These are phyloP conservation scores for Tupiocoris notatus DNA, from an alignment of 2,888 invertebrate species.

Conservation along the genomic window DNA sequence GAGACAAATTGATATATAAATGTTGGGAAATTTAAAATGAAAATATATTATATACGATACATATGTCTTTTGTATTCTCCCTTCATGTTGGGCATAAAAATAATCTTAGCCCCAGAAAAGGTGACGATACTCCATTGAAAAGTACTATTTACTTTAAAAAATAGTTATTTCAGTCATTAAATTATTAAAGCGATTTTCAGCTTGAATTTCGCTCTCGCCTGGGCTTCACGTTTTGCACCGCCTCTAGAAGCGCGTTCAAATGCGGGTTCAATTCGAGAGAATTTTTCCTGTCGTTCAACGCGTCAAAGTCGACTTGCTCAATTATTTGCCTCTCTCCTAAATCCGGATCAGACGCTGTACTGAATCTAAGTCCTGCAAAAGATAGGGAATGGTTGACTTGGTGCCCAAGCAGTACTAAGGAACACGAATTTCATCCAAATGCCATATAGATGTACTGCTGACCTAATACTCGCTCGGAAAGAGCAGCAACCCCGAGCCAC, in stretches of 20 bases:
- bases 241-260: slow-evolving; percentile 58
- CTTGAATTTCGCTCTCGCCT: too few relatives aligned
- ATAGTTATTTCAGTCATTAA: too few relatives aligned
- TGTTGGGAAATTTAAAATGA: slow-evolving; percentile 49
- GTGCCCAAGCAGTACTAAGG: too few relatives aligned
- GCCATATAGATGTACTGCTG: too few relatives aligned
- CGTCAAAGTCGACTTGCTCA: slow-evolving; percentile 68
- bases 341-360: slow-evolving; percentile 61
- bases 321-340: slow-evolving; percentile 62
- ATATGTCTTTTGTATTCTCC: neutral
- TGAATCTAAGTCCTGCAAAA: slow-evolving; percentile 54
- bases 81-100: too few relatives aligned
- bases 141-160: too few relatives aligned
- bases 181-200: too few relatives aligned
- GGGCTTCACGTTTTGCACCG: slow-evolving; percentile 52
- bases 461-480: slow-evolving; percentile 70
- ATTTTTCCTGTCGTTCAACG: slow-evolving; percentile 61
- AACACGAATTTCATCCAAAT: too few relatives aligned
- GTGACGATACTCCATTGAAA: too few relatives aligned
- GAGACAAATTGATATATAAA: slow-evolving; percentile 48
- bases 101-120: too few relatives aligned
- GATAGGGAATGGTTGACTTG: too few relatives aligned
- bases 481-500: slow-evolving; percentile 77
- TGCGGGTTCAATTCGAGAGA: slow-evolving; percentile 56
- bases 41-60: slow-evolving; percentile 43